phyloP scores from a whole-genome alignment of 1,140 invertebrate genomes.

The Neotoxoptera formosana region DNA sequence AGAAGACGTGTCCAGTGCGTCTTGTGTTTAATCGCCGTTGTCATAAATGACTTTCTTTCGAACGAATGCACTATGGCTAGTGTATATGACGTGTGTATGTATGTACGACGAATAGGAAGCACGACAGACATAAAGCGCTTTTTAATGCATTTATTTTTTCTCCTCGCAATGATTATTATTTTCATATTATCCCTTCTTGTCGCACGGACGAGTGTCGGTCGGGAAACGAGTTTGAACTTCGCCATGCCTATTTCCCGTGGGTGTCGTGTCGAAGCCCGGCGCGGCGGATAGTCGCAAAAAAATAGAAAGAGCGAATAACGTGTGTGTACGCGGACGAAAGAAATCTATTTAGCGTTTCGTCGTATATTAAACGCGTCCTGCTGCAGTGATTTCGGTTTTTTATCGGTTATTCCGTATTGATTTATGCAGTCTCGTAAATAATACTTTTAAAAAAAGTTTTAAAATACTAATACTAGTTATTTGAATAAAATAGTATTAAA shows the following conservation, averaged over 20 bases:
- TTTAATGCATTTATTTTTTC: slow-evolving; percentile 18
- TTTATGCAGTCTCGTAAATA: too few relatives aligned
- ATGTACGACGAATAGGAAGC: background rate
- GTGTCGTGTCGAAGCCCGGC: background rate
- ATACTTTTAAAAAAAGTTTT: too few relatives aligned
- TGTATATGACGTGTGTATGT: too few relatives aligned
- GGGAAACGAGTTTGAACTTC: background rate
- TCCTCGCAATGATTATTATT: background rate
- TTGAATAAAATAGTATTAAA: too few relatives aligned
- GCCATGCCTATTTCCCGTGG: background rate
- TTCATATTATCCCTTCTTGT: background rate
- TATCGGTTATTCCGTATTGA: background rate
- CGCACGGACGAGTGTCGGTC: background rate
- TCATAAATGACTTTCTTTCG: background rate
- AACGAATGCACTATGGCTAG: background rate
- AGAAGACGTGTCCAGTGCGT: slow-evolving; percentile 10
- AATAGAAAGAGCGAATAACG: background rate
- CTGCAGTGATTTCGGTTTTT: background rate
- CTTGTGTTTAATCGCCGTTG: background rate
- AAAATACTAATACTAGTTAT: too few relatives aligned
- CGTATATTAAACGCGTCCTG: background rate
- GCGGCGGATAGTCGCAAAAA: background rate
- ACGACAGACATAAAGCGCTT: background rate
- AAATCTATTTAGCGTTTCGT: background rate
- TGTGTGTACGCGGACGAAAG: background rate